phyloP scores from a whole-genome alignment of 1,140 invertebrate species.

The Heliconius nattereri region DNA sequence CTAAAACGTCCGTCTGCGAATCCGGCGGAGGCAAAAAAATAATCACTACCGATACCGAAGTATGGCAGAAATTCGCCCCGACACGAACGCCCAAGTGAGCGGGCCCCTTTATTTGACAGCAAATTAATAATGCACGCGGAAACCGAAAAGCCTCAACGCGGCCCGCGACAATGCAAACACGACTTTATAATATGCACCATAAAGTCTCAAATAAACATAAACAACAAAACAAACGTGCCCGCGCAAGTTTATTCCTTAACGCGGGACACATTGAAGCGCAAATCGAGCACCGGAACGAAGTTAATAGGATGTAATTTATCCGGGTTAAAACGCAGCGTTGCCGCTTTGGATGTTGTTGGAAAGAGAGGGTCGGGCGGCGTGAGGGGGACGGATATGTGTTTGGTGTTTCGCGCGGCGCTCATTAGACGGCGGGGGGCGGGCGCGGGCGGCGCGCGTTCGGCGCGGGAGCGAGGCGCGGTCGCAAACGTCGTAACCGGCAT shows the following conservation, averaged over 20 bases:
- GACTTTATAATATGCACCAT: slow-evolving; percentile 65
- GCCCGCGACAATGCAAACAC: slow-evolving; percentile 54
- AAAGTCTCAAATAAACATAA: slow-evolving; percentile 69
- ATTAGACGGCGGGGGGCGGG: slow-evolving; percentile 65
- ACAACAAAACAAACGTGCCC: slow-evolving; percentile 52
- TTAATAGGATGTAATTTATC: slow-evolving; percentile 81
- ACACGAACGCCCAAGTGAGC: slow-evolving; percentile 78
- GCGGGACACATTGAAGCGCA: slow-evolving; percentile 68
- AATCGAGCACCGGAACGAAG: slow-evolving; percentile 72
- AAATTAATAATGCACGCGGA: slow-evolving; percentile 75
- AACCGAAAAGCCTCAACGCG: slow-evolving; percentile 67
- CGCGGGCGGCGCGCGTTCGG: slow-evolving; percentile 55
- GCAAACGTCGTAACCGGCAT: slow-evolving; percentile 69
- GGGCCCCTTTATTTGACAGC: slow-evolving; percentile 80
- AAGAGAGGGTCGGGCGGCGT: slow-evolving; percentile 50
- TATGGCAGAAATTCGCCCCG: slow-evolving; percentile 79
- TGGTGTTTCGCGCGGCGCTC: slow-evolving; percentile 60
- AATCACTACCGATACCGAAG: slow-evolving; percentile 77
- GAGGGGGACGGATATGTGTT: slow-evolving; percentile 67
- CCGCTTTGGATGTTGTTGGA: slow-evolving; percentile 66
- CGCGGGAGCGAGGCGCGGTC: slow-evolving; percentile 63
- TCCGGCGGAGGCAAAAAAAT: slow-evolving; percentile 72
- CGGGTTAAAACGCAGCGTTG: slow-evolving; percentile 73
- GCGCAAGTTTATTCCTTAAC: slow-evolving; percentile 77
- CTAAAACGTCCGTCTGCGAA: slow-evolving; percentile 73